Conservation (phyloP, 1,140 invertebrate genomes). For the Anastatus disparis region DNA sequence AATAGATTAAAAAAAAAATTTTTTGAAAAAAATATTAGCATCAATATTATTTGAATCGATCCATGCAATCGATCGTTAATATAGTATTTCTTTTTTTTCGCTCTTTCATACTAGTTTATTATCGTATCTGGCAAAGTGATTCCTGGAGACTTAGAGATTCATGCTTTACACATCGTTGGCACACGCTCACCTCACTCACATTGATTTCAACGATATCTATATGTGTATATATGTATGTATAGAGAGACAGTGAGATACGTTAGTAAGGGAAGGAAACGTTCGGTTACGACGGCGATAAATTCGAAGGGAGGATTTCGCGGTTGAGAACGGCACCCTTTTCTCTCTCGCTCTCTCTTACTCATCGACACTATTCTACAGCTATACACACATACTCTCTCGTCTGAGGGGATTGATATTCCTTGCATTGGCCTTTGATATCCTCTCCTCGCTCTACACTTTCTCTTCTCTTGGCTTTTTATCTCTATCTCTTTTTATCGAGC, state of each 20-base stretch:
- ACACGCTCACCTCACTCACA: no score
- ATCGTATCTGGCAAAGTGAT: no score
- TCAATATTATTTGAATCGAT: no score
- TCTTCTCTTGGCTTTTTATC: not conserved
- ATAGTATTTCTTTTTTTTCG: no score
- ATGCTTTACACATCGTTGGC: no score
- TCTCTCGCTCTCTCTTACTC: not conserved
- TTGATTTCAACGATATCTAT: no score
- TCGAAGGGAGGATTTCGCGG: constrained; percentile 61
- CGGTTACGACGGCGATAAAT: constrained; percentile 65
- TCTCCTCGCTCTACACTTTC: constrained; percentile 35
- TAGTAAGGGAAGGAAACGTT: constrained; percentile 53
- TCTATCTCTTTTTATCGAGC: constrained; percentile 19
- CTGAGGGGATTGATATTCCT: constrained; percentile 62
- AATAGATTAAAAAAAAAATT: no score
- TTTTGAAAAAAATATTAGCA: no score
- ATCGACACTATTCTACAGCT: not conserved
- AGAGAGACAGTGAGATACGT: constrained; percentile 22
- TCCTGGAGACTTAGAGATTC: no score
- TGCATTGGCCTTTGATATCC: constrained; percentile 62
- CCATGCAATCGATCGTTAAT: no score
- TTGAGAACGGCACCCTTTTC: constrained; percentile 59
- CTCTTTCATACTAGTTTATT: no score
- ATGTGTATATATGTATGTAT: not conserved
- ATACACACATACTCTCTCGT: constrained; percentile 43